Conservation (phyloP, 2,113 vertebrate genomes). For the Syngnathoides biaculeatus region DNA sequence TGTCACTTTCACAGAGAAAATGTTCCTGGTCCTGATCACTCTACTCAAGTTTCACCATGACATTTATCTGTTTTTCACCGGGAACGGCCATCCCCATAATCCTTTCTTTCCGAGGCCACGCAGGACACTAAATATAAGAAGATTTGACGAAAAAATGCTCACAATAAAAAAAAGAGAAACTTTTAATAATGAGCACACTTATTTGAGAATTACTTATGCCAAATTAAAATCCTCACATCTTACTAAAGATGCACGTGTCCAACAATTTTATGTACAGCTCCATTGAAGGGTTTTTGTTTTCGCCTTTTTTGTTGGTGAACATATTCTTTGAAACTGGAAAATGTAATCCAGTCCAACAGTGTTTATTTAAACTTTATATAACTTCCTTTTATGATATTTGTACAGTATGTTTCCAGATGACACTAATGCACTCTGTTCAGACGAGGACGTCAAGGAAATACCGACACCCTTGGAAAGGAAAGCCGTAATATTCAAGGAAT, state of each 20-base stretch:
- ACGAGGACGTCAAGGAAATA: too few relatives aligned
- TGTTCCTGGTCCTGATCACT: constrained; percentile 32
- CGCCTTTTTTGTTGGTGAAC: too few relatives aligned
- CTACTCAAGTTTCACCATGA: constrained; percentile 25
- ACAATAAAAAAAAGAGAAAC: neutral
- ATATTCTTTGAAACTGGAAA: neutral
- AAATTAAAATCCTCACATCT: neutral
- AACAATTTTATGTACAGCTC: neutral
- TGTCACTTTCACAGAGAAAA: constrained; percentile 8
- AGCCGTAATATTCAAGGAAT: too few relatives aligned
- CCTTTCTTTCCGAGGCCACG: constrained; percentile 5
- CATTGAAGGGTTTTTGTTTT: too few relatives aligned
- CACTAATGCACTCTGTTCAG: too few relatives aligned
- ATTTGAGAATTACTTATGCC: neutral
- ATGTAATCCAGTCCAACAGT: neutral
- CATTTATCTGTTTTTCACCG: constrained; percentile 14
- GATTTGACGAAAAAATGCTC: neutral
- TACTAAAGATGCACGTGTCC: neutral
- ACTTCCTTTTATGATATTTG: too few relatives aligned
- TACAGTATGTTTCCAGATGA: too few relatives aligned
- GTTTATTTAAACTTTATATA: too few relatives aligned
- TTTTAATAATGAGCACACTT: neutral
- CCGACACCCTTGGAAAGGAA: too few relatives aligned
- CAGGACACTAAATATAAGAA: neutral
- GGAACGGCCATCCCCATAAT: constrained; percentile 12